Conservation (phyloP, 2,113 vertebrate species). For the Nyctereutes procyonoides region DNA sequence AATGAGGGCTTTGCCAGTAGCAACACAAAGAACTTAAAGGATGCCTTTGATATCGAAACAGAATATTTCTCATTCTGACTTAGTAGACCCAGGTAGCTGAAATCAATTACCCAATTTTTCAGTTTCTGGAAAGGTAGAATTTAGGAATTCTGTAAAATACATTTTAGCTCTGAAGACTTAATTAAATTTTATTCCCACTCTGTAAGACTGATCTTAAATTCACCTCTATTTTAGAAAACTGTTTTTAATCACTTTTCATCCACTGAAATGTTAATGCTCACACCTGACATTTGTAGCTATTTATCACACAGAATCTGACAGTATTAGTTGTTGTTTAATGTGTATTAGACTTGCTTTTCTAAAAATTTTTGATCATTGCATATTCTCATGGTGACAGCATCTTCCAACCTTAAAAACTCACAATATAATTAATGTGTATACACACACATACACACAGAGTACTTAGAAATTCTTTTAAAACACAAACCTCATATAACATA, state of each 20-base stretch:
- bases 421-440: background rate
- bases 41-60: conserved; percentile 45
- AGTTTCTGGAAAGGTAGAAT: background rate
- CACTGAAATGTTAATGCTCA: background rate
- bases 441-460: background rate
- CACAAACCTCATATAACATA: background rate
- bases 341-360: background rate
- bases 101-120: conserved; percentile 1
- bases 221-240: background rate
- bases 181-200: background rate
- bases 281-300: background rate
- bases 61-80: conserved; percentile 45
- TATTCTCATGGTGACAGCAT: background rate
- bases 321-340: background rate
- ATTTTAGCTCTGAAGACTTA: conserved; percentile 24
- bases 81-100: background rate
- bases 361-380: background rate
- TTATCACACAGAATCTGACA: background rate
- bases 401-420: background rate
- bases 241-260: background rate
- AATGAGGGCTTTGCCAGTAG: conserved; percentile 44
- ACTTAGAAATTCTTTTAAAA: background rate
- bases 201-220: background rate
- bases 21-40: conserved; percentile 23
- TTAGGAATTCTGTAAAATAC: background rate